Evolutionary conservation across 2,888 invertebrate species (phyloP).

Genomic region (Sarcophaga variegata): DNA sequence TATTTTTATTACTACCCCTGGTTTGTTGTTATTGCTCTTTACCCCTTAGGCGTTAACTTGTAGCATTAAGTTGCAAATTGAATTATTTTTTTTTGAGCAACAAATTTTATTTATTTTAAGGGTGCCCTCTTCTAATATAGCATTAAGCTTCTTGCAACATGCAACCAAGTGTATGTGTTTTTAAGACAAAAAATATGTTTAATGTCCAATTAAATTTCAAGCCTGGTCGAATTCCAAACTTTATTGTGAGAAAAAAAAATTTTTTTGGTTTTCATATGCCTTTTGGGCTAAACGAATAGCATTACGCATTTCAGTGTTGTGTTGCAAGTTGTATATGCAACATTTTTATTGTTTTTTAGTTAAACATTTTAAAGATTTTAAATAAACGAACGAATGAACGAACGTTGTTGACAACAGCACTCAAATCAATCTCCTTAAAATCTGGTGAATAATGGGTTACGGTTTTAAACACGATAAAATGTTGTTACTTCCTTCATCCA

Average conservation of each 20-base stretch:
- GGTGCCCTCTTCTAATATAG: constrained; percentile 34
- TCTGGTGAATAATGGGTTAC: too few relatives aligned
- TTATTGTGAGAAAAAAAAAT: constrained; percentile 50
- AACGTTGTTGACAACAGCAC: background rate
- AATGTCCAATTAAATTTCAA: constrained; percentile 73
- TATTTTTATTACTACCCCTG: constrained; percentile 7
- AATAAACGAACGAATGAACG: too few relatives aligned
- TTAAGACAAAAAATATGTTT: constrained; percentile 68
- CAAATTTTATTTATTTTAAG: constrained; percentile 71
- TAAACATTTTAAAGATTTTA: too few relatives aligned
- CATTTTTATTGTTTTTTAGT: too few relatives aligned
- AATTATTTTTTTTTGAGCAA: constrained; percentile 70
- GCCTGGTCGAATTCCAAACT: constrained; percentile 68
- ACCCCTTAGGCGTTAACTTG: constrained; percentile 70
- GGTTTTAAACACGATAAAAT: too few relatives aligned
- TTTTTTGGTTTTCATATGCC: background rate
- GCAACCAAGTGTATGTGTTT: background rate
- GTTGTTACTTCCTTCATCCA: too few relatives aligned
- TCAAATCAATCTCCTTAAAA: constrained; percentile 6
- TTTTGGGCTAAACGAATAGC: too few relatives aligned
- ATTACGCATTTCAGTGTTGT: too few relatives aligned
- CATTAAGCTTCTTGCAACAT: background rate
- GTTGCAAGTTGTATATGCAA: too few relatives aligned
- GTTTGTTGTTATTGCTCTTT: constrained; percentile 42
- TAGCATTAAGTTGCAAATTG: constrained; percentile 74